phyloP scores from a whole-genome alignment of 2,113 vertebrate genomes.

The Scomber scombrus region DNA sequence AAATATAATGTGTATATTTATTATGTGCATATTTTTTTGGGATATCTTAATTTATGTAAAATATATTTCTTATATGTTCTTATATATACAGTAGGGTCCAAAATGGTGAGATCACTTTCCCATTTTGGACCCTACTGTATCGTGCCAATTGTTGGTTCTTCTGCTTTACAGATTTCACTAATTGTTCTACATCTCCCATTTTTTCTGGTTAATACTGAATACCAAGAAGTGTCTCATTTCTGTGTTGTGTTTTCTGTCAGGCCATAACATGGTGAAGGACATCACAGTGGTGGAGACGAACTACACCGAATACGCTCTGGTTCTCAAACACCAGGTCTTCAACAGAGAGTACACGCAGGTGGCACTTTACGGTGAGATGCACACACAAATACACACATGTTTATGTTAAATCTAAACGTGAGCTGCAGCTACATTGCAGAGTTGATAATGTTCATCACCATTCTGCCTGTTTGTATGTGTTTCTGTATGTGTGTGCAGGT shows the following conservation, averaged over 20 bases:
- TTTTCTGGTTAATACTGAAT: not conserved
- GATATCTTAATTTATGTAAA: not conserved
- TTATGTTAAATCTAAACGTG: not conserved
- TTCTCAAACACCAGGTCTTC: constrained; percentile 84
- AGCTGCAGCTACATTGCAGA: not conserved
- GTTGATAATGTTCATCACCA: too few species aligned
- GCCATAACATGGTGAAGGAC: constrained; percentile 83
- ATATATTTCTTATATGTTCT: not conserved
- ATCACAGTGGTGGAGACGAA: constrained; percentile 86
- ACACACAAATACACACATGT: not conserved
- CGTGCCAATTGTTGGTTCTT: too few species aligned
- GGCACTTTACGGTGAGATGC: constrained; percentile 83
- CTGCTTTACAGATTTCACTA: not conserved
- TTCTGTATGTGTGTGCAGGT: constrained; percentile 61
- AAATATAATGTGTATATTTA: too few species aligned
- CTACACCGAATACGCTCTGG: constrained; percentile 84
- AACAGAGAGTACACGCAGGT: constrained; percentile 84
- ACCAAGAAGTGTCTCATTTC: not conserved
- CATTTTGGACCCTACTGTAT: too few species aligned
- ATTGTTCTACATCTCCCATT: not conserved
- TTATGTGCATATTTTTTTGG: too few species aligned
- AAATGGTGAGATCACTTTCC: too few species aligned
- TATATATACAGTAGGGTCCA: too few species aligned
- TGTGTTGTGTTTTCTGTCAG: constrained; percentile 49
- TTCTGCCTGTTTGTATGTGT: not conserved